These are phyloP conservation scores for Alosa sapidissima DNA, from an alignment of 2,797 vertebrate genomes.

Conservation along the genomic window DNA sequence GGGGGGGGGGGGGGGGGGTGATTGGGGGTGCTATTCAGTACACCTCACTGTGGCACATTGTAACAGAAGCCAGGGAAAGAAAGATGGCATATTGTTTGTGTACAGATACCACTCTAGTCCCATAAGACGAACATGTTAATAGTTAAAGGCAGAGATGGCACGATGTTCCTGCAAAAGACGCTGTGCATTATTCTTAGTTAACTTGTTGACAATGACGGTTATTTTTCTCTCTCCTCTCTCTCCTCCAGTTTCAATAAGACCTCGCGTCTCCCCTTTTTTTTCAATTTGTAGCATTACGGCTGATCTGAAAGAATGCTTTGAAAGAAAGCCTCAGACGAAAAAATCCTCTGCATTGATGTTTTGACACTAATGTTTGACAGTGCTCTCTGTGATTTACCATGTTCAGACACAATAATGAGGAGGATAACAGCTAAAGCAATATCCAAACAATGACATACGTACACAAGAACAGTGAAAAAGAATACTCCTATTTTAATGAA, in stretches of 20 bases:
- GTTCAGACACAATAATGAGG: background rate
- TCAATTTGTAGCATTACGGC: conserved; percentile 41
- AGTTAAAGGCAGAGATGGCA: conserved; percentile 61
- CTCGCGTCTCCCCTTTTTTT: conserved; percentile 3
- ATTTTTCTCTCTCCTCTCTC: conserved; percentile 30
- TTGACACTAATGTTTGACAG: conserved; percentile 45
- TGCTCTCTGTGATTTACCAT: background rate
- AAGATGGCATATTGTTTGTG: conserved; percentile 65
- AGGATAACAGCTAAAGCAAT: background rate
- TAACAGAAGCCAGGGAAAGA: conserved; percentile 52
- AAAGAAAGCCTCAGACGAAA: conserved; percentile 3
- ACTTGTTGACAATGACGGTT: conserved; percentile 51
- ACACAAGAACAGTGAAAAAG: background rate
- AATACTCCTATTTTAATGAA: background rate
- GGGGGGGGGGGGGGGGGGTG: conserved; percentile 38
- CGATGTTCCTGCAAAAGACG: conserved; percentile 56
- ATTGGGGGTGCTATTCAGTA: conserved; percentile 36
- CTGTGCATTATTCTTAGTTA: conserved; percentile 67
- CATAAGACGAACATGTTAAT: conserved; percentile 60
- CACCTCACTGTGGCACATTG: conserved; percentile 64
- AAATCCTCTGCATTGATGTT: conserved; percentile 40
- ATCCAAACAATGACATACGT: background rate
- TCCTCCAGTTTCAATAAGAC: background rate
- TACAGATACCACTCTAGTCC: conserved; percentile 61
- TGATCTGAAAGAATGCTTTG: conserved; percentile 35